A percentile compares a stretch with the other conserved stretches of the same genome.
These are phyloP conservation scores for Ctenopoma kingsleyae DNA, from an alignment of 2,797 vertebrate genomes.

Conservation along the genomic window DNA sequence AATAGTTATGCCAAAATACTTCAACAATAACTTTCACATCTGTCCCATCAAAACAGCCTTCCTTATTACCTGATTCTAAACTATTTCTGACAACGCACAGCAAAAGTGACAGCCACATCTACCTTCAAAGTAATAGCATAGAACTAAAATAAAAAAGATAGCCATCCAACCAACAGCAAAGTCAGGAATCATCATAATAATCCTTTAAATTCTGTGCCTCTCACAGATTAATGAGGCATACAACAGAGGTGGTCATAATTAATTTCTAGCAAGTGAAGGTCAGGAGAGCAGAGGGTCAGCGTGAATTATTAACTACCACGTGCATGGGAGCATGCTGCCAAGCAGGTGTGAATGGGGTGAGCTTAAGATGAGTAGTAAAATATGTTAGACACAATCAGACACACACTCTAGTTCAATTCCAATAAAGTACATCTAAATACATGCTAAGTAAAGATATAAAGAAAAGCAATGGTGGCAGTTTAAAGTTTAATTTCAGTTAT, in stretches of 20 bases:
- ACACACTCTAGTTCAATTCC: conserved; percentile 3
- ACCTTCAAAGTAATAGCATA: conserved; percentile 42
- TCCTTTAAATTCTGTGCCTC: conserved; percentile 44
- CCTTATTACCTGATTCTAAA: conserved; percentile 35
- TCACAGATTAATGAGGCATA: conserved; percentile 64
- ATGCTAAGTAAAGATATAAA: background rate
- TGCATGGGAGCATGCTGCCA: conserved; percentile 50
- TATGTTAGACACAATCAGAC: conserved; percentile 55
- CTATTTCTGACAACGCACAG: conserved; percentile 28
- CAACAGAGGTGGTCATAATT: conserved; percentile 71
- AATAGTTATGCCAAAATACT: conserved; percentile 21
- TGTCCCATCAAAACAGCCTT: conserved; percentile 22
- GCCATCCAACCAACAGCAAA: conserved; percentile 39
- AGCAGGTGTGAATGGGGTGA: conserved; percentile 69
- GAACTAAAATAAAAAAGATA: conserved; percentile 10
- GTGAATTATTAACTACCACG: conserved; percentile 77
- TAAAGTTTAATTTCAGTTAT: conserved; percentile 1
- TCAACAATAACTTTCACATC: conserved; percentile 21
- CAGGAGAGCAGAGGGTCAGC: conserved; percentile 70
- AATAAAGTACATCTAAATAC: background rate
- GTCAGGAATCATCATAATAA: conserved; percentile 52
- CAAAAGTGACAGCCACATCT: conserved; percentile 15
- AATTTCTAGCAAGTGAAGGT: conserved; percentile 75
- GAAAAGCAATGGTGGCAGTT: background rate
- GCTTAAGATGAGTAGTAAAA: conserved; percentile 64